Conservation (phyloP, 1,140 invertebrate species). For the Aethina tumida region DNA sequence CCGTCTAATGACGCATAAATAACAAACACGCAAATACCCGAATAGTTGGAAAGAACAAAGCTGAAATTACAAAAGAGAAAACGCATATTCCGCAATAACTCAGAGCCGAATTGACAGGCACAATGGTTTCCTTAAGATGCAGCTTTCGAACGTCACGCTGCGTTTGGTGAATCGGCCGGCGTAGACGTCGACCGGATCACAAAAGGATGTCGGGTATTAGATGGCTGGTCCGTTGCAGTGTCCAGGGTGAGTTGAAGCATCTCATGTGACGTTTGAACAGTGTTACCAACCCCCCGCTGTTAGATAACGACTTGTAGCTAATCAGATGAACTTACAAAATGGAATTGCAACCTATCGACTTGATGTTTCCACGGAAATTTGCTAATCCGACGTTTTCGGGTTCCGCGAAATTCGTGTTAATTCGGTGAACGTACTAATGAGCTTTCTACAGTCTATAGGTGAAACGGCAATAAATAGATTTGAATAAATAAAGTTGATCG, state of each 20-base stretch:
- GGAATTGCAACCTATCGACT: too few species aligned
- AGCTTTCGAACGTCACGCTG: conserved; percentile 23
- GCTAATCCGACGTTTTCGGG: too few species aligned
- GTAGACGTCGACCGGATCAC: conserved; percentile 3
- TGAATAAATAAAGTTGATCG: too few species aligned
- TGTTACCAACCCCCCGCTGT: conserved; percentile 23
- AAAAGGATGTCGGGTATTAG: conserved; percentile 12
- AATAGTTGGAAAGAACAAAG: conserved; percentile 12
- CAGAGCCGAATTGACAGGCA: conserved; percentile 25
- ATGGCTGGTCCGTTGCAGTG: conserved; percentile 15
- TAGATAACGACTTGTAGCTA: conserved; percentile 27
- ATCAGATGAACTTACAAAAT: conserved; percentile 20
- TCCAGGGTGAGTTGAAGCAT: conserved; percentile 28
- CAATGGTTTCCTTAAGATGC: conserved; percentile 28
- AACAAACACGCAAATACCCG: too few species aligned
- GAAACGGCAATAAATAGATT: too few species aligned
- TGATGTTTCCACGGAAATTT: too few species aligned
- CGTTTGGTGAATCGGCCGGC: conserved; percentile 8
- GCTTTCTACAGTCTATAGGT: too few species aligned
- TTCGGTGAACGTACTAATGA: too few species aligned
- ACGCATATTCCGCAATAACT: conserved; percentile 28
- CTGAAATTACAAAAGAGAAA: conserved; percentile 16
- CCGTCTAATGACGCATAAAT: conserved; percentile 5
- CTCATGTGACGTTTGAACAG: conserved; percentile 25
- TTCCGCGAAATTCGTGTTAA: too few species aligned